Base-by-base conservation (phyloP, 1,140 invertebrate genomes). In the Drosophila mayri region DNA sequence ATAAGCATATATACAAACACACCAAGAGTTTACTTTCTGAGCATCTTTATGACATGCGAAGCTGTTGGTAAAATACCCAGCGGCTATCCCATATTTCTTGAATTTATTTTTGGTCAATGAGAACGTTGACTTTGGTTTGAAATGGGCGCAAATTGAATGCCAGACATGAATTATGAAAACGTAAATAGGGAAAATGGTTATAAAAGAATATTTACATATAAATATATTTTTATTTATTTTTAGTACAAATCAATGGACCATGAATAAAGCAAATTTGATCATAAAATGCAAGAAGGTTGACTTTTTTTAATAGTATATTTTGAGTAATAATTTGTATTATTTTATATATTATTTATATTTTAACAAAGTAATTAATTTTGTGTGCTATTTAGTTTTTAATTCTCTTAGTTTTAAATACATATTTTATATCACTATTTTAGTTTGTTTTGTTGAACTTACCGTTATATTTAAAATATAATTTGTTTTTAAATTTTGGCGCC, bases 21-120 rank as follows among this genome's bases (percentile, higher is more conserved):
- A 18, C 43, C 18, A 25, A 30, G 41, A 30, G 44, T 44, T 70
- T 70, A 44, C 25, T 28, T 28, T 40, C 16, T 20, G 3, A 57
- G 44, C 43, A 41, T 73, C 37, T 72, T 37, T 37, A 37, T 72
- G 38, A 6, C 37, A 50, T 40, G 35, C 18, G 50, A 59, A 41
- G 18, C 28, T 59, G 37, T 43, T 49, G 66, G 66, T 35, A 37
- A 54, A 49, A 70, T 28, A 41, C 52, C 66, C 43, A 40, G 40
- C 18, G 37, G 54, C 54, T 30, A 25, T 28, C 22, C 52, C 25
- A 35, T 14, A 43, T 41, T 50, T 73, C 14, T 50, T 60, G 28
- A 22, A 38, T 47, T 58, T 71, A 71, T 71, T 72, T 59, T 72
- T 40, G 66, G 66, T n/a, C 28, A 54, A 66, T 4, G 61, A 66